These are phyloP conservation scores for Cremastinae sp. DNA, from an alignment of 2,888 invertebrate species.

Conservation along the genomic window DNA sequence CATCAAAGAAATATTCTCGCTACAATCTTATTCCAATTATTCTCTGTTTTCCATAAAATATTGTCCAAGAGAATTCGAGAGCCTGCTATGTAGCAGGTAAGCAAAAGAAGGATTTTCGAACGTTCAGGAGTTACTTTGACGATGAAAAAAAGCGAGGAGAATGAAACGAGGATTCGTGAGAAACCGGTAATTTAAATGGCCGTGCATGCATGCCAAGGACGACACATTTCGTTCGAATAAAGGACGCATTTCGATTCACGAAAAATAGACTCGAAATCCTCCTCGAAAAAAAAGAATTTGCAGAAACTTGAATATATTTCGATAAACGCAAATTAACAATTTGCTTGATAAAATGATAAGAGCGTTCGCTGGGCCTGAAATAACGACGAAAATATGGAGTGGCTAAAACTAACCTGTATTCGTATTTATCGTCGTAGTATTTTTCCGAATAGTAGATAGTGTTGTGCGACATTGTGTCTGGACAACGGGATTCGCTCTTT, in stretches of 20 bases:
- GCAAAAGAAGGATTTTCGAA: not conserved
- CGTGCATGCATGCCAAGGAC: constrained; percentile 32
- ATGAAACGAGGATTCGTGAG: constrained; percentile 30
- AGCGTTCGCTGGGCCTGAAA: too few relatives aligned
- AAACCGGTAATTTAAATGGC: constrained; percentile 60
- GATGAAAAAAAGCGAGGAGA: constrained; percentile 4
- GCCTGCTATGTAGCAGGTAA: not conserved
- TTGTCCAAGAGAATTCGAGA: too few relatives aligned
- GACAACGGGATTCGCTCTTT: constrained; percentile 59
- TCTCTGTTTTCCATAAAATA: too few relatives aligned
- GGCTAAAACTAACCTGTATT: constrained; percentile 89
- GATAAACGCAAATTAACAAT: too few relatives aligned
- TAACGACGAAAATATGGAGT: not conserved
- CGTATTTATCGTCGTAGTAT: constrained; percentile 94
- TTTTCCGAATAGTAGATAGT: constrained; percentile 95
- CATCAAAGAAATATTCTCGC: not conserved
- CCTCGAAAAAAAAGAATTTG: not conserved
- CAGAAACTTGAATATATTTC: not conserved
- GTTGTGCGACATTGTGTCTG: constrained; percentile 84
- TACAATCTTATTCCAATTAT: not conserved
- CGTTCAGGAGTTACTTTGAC: not conserved
- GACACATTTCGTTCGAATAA: constrained; percentile 41
- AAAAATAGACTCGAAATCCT: constrained; percentile 11
- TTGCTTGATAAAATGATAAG: too few relatives aligned
- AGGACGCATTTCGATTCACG: constrained; percentile 17